Evolutionary conservation across 2,797 vertebrate species (phyloP).

Genomic region (Psittacula derbiana): DNA sequence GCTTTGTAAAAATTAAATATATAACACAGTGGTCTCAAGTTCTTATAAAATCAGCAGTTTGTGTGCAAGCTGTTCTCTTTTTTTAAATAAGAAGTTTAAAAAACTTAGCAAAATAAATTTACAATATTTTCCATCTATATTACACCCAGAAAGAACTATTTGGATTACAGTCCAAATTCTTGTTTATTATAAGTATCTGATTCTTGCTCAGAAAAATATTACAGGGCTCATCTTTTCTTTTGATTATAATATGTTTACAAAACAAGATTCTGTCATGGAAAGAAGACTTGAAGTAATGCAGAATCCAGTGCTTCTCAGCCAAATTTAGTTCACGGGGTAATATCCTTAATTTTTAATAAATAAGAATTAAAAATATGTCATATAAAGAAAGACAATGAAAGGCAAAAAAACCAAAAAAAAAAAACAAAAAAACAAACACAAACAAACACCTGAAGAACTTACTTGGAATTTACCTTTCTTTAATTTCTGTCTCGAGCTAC

Average conservation of each 20-base stretch:
- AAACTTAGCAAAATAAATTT: not conserved
- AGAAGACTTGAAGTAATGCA: not conserved
- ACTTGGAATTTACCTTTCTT: not conserved
- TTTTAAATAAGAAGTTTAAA: not conserved
- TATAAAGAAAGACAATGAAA: not conserved
- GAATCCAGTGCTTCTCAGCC: not conserved
- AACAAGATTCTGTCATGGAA: not conserved
- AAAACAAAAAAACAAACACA: too few species aligned
- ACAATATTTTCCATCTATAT: not conserved
- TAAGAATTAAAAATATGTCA: not conserved
- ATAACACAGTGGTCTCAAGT: not conserved
- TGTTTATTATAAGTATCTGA: not conserved
- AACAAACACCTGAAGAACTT: fast-evolving
- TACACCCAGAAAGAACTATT: not conserved
- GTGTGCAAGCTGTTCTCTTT: not conserved
- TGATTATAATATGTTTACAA: not conserved
- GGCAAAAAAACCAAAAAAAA: not conserved
- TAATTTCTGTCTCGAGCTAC: not conserved
- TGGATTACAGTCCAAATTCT: not conserved
- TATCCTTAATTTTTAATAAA: not conserved
- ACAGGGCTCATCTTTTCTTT: not conserved
- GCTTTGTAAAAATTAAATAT: not conserved
- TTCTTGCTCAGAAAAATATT: not conserved
- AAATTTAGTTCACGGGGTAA: not conserved
- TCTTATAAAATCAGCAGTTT: not conserved